Conservation (phyloP, 2,113 vertebrate genomes). For the Peromyscus maniculatus region DNA sequence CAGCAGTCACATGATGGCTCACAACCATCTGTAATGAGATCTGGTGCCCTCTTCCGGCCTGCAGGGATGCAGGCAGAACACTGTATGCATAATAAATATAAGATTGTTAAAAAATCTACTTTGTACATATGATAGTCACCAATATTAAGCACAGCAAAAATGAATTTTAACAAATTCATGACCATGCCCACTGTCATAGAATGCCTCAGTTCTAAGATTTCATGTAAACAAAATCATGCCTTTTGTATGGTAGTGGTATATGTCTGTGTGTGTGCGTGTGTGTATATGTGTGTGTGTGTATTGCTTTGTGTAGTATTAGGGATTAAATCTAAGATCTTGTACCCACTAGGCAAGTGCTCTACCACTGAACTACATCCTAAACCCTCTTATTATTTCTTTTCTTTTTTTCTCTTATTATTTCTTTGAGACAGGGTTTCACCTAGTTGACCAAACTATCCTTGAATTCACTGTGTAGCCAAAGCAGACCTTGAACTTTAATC, state of each 20-base stretch:
- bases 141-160: not conserved
- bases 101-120: not conserved
- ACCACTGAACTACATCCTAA: not conserved
- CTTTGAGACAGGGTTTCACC: not conserved
- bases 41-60: too few relatives aligned
- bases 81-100: too few relatives aligned
- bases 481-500: not conserved
- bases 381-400: not conserved
- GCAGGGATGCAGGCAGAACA: too few relatives aligned
- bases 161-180: not conserved
- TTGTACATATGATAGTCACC: not conserved
- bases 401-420: not conserved
- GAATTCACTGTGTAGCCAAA: not conserved
- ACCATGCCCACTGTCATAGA: fast-evolving
- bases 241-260: not conserved
- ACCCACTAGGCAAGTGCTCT: not conserved
- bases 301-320: not conserved
- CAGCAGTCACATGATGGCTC: too few relatives aligned
- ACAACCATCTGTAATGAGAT: too few relatives aligned
- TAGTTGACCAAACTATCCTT: not conserved
- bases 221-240: not conserved
- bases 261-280: not conserved
- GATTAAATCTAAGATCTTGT: not conserved
- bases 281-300: not conserved
- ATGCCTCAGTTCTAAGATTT: not conserved